Conservation (phyloP, 2,113 vertebrate species). For the Rhinopomastus cyanomelas region DNA sequence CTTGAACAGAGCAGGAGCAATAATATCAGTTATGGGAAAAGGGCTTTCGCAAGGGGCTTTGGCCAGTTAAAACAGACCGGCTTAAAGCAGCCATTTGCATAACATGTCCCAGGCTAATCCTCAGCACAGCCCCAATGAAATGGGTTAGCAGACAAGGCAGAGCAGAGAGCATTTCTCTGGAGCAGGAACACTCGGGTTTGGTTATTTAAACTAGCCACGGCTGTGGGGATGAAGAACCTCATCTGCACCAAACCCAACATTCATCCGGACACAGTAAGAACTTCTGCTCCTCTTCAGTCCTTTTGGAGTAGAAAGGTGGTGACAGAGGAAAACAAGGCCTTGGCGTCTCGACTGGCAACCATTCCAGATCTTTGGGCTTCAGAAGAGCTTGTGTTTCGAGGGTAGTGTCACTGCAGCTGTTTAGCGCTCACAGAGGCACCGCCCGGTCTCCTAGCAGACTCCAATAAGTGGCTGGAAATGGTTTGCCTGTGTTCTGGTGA, state of each 20-base stretch:
- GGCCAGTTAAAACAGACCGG: conserved; percentile 48
- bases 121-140: conserved; percentile 34
- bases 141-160: conserved; percentile 33
- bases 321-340: not conserved
- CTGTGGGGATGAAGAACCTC: conserved; percentile 14
- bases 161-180: conserved; percentile 31
- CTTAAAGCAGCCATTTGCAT: not conserved
- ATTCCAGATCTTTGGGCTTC: not conserved
- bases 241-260: not conserved
- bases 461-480: not conserved
- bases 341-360: not conserved
- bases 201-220: conserved; percentile 59
- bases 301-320: not conserved
- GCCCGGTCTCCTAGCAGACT: not conserved
- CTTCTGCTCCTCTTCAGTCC: not conserved
- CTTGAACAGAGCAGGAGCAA: conserved; percentile 41
- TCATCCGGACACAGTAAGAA: not conserved
- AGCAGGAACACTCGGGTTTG: conserved; percentile 33
- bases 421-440: not conserved
- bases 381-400: not conserved
- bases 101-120: conserved; percentile 60
- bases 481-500: not conserved
- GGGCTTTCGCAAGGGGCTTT: conserved; percentile 53
- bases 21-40: conserved; percentile 69
- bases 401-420: not conserved